Conservation (phyloP, 2,888 invertebrate genomes). For the Heliconius ethilla region DNA sequence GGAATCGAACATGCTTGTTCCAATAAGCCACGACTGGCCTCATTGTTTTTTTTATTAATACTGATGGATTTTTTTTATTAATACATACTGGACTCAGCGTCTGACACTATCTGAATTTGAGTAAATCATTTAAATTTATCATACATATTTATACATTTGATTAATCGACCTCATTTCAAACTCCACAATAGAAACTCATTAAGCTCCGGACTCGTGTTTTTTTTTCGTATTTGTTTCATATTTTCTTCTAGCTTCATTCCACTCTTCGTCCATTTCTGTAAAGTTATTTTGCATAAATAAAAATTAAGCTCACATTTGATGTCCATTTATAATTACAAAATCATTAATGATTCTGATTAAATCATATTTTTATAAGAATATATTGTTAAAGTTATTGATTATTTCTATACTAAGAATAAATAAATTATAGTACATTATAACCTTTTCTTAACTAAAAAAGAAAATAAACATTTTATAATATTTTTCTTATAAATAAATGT, state of each 20-base stretch:
- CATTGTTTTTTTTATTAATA: too few species aligned
- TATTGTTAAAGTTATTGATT: too few species aligned
- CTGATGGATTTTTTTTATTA: too few species aligned
- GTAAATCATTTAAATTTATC: constrained; percentile 35
- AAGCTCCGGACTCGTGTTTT: constrained; percentile 30
- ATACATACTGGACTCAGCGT: constrained; percentile 6
- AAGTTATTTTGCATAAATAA: constrained; percentile 11
- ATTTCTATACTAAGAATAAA: too few species aligned
- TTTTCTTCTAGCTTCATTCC: constrained; percentile 33
- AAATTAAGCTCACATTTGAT: background rate
- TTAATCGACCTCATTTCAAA: constrained; percentile 40
- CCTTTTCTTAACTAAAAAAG: too few species aligned
- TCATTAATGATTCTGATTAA: too few species aligned
- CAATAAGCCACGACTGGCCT: too few species aligned
- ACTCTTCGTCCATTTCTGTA: constrained; percentile 2
- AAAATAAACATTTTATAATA: background rate
- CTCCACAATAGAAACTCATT: constrained; percentile 43
- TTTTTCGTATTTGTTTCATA: constrained; percentile 37
- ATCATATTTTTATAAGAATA: too few species aligned
- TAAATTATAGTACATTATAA: too few species aligned
- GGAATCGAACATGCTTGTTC: too few species aligned
- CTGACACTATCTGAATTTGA: constrained; percentile 29
- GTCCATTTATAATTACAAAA: background rate
- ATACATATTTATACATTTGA: constrained; percentile 29
- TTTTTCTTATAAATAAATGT: background rate